Evolutionary conservation across 2,113 vertebrate species (phyloP).

Genomic region (Caranx ignobilis): DNA sequence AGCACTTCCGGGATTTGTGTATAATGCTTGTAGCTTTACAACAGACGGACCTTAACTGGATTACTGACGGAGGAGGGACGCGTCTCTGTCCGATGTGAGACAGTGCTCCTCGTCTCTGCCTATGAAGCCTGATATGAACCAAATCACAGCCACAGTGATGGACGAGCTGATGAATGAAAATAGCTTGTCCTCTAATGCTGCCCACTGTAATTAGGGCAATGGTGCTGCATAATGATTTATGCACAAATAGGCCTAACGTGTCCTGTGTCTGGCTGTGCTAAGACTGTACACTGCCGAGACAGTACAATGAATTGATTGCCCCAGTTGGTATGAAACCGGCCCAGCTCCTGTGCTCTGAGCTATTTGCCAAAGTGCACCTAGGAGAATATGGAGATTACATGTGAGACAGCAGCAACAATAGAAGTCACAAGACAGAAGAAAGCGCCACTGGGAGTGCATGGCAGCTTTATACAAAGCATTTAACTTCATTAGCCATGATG

Average conservation of each 20-base stretch:
- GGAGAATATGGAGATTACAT: not conserved
- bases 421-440: not conserved
- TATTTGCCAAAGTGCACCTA: conserved; percentile 9
- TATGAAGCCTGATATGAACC: not conserved
- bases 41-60: conserved; percentile 7
- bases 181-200: not conserved
- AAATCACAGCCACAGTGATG: not conserved
- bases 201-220: not conserved
- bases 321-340: not conserved
- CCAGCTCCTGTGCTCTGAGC: not conserved
- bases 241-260: not conserved
- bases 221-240: not conserved
- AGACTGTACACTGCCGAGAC: too few relatives aligned
- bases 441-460: too few relatives aligned
- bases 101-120: not conserved
- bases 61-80: not conserved
- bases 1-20: not conserved
- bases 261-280: not conserved
- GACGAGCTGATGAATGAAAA: not conserved
- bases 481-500: too few relatives aligned
- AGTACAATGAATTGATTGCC: not conserved
- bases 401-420: not conserved
- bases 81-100: not conserved
- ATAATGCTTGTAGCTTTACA: not conserved
- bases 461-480: too few relatives aligned